These are phyloP conservation scores for Chaetura pelagica DNA, from an alignment of 2,113 vertebrate species.

Conservation along the genomic window DNA sequence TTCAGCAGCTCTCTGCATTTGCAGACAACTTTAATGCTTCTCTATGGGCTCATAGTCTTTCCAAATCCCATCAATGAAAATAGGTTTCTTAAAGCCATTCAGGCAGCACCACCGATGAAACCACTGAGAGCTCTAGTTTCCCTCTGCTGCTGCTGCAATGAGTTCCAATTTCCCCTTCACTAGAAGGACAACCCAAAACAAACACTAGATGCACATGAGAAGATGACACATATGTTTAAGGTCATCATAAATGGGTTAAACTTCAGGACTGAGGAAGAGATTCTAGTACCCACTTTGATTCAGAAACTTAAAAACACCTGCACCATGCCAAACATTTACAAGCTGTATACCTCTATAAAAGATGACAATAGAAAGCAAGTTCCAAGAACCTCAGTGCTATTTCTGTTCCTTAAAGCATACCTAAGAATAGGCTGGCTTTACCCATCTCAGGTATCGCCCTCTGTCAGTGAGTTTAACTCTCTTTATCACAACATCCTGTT, in stretches of 20 bases:
- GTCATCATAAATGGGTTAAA: not conserved
- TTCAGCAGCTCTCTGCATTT: conserved; percentile 6
- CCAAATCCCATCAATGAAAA: not conserved
- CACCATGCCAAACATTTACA: not conserved
- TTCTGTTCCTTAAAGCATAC: not conserved
- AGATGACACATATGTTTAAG: not conserved
- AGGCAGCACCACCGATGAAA: not conserved
- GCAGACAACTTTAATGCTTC: not conserved
- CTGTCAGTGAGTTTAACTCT: not conserved
- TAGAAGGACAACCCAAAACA: not conserved
- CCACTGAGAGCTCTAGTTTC: not conserved
- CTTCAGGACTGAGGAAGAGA: not conserved
- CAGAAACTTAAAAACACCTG: not conserved
- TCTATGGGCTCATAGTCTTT: not conserved
- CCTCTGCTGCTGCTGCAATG: not conserved
- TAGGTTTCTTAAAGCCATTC: not conserved
- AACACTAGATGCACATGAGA: not conserved
- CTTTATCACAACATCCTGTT: not conserved
- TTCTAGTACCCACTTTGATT: not conserved
- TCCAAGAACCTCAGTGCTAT: not conserved
- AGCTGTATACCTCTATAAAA: not conserved
- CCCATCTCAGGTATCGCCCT: not conserved
- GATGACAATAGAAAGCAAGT: not conserved
- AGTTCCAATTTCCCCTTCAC: not conserved
- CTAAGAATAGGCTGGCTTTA: not conserved